Conservation (phyloP, 1,140 invertebrate genomes). For the Lordiphosa clarofinis region DNA sequence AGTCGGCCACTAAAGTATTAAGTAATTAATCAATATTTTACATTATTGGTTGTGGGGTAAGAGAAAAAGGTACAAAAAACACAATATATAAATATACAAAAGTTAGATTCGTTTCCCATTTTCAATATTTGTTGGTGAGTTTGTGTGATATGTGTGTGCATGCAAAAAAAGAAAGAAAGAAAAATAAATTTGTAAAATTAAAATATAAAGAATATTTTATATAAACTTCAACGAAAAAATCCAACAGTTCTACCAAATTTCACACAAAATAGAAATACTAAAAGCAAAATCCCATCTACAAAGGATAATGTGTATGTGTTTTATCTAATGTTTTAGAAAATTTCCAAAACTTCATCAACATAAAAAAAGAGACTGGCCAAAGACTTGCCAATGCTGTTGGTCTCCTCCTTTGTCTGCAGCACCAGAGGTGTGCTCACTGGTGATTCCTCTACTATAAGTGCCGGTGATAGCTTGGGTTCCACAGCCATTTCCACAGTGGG, state of each 20-base stretch:
- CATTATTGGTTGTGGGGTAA: conserved; percentile 37
- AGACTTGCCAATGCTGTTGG: conserved; percentile 75
- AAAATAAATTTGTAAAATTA: conserved; percentile 30
- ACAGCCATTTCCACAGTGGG: conserved; percentile 12
- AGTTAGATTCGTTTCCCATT: conserved; percentile 64
- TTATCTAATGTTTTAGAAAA: conserved; percentile 12
- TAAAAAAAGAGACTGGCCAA: conserved; percentile 21
- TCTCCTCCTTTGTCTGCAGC: conserved; percentile 45
- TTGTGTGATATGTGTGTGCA: conserved; percentile 39
- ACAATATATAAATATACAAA: conserved; percentile 68
- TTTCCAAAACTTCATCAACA: conserved; percentile 23
- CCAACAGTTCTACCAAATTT: conserved; percentile 3
- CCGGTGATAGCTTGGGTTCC: conserved; percentile 53
- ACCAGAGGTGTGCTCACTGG: conserved; percentile 11
- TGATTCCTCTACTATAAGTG: conserved; percentile 58
- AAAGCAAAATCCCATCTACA: conserved; percentile 4
- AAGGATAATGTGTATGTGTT: conserved; percentile 3
- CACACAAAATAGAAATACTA: conserved; percentile 1
- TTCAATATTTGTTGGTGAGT: conserved; percentile 14
- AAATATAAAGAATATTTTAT: conserved; percentile 21
- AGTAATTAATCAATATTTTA: conserved; percentile 34
- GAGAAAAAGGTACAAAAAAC: conserved; percentile 36
- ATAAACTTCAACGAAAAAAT: conserved; percentile 10
- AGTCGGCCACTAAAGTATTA: conserved; percentile 58
- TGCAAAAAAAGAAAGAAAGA: conserved; percentile 60